Base-by-base conservation (phyloP, 2,888 invertebrate species). In the Sisyra nigra region DNA sequence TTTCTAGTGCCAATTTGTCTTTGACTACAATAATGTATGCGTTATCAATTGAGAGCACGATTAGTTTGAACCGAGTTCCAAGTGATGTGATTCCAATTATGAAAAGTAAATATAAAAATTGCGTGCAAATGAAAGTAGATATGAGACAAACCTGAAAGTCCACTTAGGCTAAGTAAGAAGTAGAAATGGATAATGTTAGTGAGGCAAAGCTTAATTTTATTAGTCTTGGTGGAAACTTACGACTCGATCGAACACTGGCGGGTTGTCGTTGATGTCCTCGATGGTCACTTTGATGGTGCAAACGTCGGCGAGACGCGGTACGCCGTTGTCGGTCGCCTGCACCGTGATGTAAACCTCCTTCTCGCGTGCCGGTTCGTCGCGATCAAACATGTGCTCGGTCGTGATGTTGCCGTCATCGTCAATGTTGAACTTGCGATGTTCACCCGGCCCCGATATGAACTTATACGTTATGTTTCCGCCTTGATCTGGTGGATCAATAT, bases 201-300 rank as follows among this genome's bases (percentile, higher is more conserved):
- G 18, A 24, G 18, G 24, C 3, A 10, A 19, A 2, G 24, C 10
- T 24, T 38, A 6, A 17, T 15, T 19, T 3, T 8, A 24, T 37
- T 13, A 17, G 13, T 8, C 13, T 1, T 10, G 9, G 24, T 19
- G 11, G 9, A 10, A 31, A 72, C 78, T 70, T 64, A 82, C 82
- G 63, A 74, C 74, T 77, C 80, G 80, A 59, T 85, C 84, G 64
- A 84, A 82, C 51, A 78, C 75, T 3, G 85, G 85, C 11, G 65
- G 67, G 57, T 94, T 94, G 61, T 97, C 96, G 65, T 97, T 97
- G 57, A 89, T 78, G 63, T 96, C 96, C 55, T 77, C 78, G 49
- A 94, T 84, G 48, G 80, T 76, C 44, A 93, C 85, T 67, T 83
- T 86, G 59, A 96, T 86, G 4, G 91, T 91, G 63, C 96, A 96